Percentiles rank a stretch among this genome's conserved stretches.
Conservation (phyloP, 2,113 vertebrate species). For the Micronisus gabar region DNA sequence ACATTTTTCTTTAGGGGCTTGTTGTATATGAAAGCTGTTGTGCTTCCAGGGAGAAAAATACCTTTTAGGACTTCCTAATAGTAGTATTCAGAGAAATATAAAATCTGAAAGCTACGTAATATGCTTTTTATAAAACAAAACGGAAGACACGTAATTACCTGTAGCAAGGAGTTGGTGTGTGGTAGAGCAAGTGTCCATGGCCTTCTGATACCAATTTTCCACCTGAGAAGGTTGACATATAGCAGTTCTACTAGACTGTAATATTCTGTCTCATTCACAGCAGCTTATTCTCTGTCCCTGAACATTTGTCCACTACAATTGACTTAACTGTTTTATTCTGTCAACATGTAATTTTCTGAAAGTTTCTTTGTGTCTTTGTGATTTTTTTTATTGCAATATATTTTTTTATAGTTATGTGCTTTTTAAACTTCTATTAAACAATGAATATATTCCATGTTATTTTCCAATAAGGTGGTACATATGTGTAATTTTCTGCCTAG, state of each 20-base stretch:
- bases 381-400: background rate
- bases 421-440: too few relatives aligned
- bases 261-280: background rate
- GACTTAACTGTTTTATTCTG: background rate
- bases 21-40: background rate
- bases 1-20: background rate
- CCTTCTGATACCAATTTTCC: conserved; percentile 81
- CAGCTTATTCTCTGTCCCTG: background rate
- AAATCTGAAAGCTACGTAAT: background rate
- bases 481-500: background rate
- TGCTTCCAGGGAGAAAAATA: background rate
- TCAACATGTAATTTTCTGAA: background rate
- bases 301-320: background rate
- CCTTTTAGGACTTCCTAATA: background rate
- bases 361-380: background rate
- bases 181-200: conserved; percentile 84
- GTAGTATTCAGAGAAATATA: background rate
- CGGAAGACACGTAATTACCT: conserved; percentile 66
- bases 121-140: background rate
- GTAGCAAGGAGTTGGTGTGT: conserved; percentile 84
- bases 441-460: background rate
- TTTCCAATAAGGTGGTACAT: background rate
- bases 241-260: background rate
- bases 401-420: background rate
- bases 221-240: conserved; percentile 71